phyloP scores from a whole-genome alignment of 2,888 invertebrate genomes.

The Limnephilus lunatus region DNA sequence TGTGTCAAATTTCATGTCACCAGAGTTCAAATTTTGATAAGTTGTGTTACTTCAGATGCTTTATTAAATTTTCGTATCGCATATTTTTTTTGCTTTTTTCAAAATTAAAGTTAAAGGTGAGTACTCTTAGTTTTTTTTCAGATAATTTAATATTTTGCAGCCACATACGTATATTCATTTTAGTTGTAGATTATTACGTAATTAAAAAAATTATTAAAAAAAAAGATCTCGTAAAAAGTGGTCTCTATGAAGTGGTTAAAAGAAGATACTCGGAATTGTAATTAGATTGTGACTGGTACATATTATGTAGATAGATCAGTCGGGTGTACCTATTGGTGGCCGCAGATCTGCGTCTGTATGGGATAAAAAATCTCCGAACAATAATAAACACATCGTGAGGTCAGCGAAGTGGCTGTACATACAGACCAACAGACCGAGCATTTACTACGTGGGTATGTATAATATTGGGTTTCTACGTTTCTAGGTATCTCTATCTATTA shows the following conservation, averaged over 20 bases:
- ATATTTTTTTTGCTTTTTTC: no score
- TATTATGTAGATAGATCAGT: background rate
- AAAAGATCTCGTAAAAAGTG: background rate
- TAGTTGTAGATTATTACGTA: background rate
- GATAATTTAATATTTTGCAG: background rate
- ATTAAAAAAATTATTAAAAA: background rate
- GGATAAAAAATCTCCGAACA: conserved; percentile 21
- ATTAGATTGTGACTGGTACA: conserved; percentile 35
- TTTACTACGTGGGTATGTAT: background rate
- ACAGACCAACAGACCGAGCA: background rate
- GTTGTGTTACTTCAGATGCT: no score
- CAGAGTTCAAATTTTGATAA: no score
- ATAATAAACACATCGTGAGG: conserved; percentile 38
- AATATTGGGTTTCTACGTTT: background rate
- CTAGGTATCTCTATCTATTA: background rate
- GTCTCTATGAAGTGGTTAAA: conserved; percentile 11
- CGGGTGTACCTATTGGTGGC: background rate
- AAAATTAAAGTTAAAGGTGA: background rate
- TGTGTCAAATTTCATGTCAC: no score
- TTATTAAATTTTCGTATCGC: background rate
- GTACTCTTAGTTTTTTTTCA: background rate
- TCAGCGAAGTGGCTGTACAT: conserved; percentile 3
- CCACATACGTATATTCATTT: background rate
- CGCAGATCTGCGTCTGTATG: background rate
- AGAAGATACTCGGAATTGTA: conserved; percentile 50